phyloP scores from a whole-genome alignment of 2,113 vertebrate species.

The Cichladusa arquata region DNA sequence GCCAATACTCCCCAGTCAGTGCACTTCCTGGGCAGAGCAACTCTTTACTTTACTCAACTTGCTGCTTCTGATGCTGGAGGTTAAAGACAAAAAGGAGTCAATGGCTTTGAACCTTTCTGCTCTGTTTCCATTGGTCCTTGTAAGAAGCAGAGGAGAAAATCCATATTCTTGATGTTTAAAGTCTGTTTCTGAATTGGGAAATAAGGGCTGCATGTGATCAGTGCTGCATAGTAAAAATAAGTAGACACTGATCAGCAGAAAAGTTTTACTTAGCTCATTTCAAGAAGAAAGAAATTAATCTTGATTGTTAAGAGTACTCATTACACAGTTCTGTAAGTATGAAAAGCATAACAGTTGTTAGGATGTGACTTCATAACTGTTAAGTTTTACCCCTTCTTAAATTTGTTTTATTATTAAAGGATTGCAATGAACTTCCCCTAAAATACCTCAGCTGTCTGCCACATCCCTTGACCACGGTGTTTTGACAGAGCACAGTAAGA shows the following conservation, averaged over 20 bases:
- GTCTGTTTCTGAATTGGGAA: background rate
- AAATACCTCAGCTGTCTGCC: background rate
- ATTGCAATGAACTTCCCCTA: background rate
- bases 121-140: background rate
- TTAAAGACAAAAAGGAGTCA: background rate
- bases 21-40: background rate
- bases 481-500: background rate
- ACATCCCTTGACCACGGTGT: accelerated
- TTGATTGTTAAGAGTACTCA: background rate
- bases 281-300: background rate
- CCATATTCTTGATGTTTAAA: background rate
- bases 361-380: background rate
- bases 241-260: background rate
- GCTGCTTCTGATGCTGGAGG: background rate
- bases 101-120: background rate
- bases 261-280: background rate
- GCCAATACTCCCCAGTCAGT: background rate
- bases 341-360: background rate
- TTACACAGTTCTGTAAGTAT: background rate
- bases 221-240: background rate
- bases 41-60: background rate
- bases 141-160: background rate
- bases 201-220: background rate
- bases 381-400: background rate
- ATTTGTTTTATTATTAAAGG: background rate